phyloP scores from a whole-genome alignment of 1,140 invertebrate genomes.

The Camponotus pennsylvanicus region DNA sequence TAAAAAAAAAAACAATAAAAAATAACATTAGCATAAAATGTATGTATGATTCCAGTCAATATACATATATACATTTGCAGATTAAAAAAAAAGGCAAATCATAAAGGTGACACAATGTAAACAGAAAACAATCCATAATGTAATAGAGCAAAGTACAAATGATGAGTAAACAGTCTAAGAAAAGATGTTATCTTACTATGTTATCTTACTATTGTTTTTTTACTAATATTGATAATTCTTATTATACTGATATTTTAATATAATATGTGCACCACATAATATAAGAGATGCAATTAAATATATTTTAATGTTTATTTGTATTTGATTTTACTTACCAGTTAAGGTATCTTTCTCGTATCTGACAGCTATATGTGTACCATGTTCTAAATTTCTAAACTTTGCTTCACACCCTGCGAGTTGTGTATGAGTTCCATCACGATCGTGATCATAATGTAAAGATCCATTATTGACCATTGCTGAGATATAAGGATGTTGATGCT shows the following conservation, averaged over 20 bases:
- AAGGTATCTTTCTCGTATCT: slow-evolving; percentile 96
- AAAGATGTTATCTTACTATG: background rate
- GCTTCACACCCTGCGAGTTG: slow-evolving; percentile 97
- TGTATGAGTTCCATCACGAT: slow-evolving; percentile 99
- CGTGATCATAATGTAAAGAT: slow-evolving; percentile 98
- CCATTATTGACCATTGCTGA: slow-evolving; percentile 99
- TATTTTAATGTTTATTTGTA: background rate
- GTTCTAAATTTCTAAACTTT: slow-evolving; percentile 96
- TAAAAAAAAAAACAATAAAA: slow-evolving; percentile 13
- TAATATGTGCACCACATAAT: background rate
- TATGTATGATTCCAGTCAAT: background rate
- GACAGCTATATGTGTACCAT: slow-evolving; percentile 96
- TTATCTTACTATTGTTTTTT: too few relatives aligned
- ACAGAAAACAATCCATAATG: background rate
- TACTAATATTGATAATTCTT: too few relatives aligned
- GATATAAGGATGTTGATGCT: slow-evolving; percentile 99
- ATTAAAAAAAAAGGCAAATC: background rate
- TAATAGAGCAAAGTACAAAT: slow-evolving; percentile 7
- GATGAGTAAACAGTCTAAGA: background rate
- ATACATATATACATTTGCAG: background rate
- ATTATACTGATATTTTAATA: background rate
- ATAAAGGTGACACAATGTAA: slow-evolving; percentile 6
- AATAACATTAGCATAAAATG: background rate
- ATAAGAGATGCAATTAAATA: background rate
- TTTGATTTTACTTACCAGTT: slow-evolving; percentile 88